phyloP scores from a whole-genome alignment of 1,140 invertebrate species.

The Pygmarrhopalites habei region DNA sequence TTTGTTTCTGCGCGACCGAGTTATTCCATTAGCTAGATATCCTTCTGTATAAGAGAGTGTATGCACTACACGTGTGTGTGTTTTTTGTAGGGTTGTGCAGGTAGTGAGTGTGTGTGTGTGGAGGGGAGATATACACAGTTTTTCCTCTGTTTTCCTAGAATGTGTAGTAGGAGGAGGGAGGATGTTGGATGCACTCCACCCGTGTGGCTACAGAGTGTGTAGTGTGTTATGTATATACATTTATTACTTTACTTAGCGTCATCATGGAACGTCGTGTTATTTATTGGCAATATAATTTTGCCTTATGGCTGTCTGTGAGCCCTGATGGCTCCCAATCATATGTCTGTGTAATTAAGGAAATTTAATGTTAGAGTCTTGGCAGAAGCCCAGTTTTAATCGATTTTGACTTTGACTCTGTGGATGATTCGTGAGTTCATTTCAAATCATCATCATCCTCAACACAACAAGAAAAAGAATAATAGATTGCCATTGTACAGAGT shows the following conservation, averaged over 20 bases:
- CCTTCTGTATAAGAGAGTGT: background rate
- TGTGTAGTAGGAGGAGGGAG: too few species aligned
- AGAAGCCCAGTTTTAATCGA: constrained; percentile 3
- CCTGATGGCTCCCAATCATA: background rate
- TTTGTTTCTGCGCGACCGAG: constrained; percentile 9
- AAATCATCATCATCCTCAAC: background rate
- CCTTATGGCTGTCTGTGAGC: background rate
- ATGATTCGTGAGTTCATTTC: background rate
- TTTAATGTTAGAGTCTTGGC: background rate
- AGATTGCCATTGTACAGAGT: background rate
- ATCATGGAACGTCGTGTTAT: constrained; percentile 3
- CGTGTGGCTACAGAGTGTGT: background rate
- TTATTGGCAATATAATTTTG: constrained; percentile 15
- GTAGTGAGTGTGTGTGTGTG: background rate
- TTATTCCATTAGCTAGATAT: constrained; percentile 11
- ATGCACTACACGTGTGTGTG: background rate
- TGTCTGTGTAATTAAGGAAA: background rate
- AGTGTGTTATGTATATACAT: background rate
- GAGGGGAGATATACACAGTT: background rate
- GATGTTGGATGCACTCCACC: background rate
- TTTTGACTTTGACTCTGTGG: background rate
- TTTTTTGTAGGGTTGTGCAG: background rate
- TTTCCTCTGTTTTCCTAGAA: too few species aligned
- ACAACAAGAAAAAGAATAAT: background rate
- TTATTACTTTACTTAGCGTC: too few species aligned